Evolutionary conservation across 2,888 invertebrate species (phyloP).

Genomic region (Acheta domesticus): DNA sequence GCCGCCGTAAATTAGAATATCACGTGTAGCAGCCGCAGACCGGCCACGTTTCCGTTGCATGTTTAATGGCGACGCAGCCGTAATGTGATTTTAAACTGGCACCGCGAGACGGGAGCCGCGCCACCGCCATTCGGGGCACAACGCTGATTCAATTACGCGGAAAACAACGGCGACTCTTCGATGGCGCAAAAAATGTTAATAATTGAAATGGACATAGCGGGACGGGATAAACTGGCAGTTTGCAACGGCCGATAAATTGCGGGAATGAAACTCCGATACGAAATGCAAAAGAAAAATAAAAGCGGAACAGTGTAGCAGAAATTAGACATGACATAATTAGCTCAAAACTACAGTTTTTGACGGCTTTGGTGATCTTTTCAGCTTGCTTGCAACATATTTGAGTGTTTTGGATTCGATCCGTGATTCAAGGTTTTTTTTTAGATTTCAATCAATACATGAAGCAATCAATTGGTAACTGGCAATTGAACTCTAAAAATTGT

Average conservation of each 20-base stretch:
- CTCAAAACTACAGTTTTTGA: too few species aligned
- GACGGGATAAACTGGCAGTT: not conserved
- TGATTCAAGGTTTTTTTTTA: too few species aligned
- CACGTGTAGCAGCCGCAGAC: not conserved
- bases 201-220: not conserved
- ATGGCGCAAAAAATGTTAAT: not conserved
- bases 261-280: not conserved
- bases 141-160: not conserved
- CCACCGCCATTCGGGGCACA: not conserved
- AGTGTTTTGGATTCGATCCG: too few species aligned
- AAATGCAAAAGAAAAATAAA: not conserved
- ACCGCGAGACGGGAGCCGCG: not conserved
- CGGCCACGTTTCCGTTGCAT: not conserved
- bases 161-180: not conserved
- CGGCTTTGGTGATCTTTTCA: too few species aligned
- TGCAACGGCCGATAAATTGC: not conserved
- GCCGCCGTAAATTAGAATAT: not conserved
- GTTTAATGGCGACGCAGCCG: not conserved
- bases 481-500: too few species aligned
- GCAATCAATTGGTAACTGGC: too few species aligned
- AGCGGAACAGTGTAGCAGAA: not conserved
- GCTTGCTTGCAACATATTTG: too few species aligned
- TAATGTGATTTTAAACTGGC: conserved; percentile 18
- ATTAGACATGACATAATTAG: not conserved
- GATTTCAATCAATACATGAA: too few species aligned